Base-by-base conservation (phyloP, 2,113 vertebrate genomes). In the Centropus bengalensis region DNA sequence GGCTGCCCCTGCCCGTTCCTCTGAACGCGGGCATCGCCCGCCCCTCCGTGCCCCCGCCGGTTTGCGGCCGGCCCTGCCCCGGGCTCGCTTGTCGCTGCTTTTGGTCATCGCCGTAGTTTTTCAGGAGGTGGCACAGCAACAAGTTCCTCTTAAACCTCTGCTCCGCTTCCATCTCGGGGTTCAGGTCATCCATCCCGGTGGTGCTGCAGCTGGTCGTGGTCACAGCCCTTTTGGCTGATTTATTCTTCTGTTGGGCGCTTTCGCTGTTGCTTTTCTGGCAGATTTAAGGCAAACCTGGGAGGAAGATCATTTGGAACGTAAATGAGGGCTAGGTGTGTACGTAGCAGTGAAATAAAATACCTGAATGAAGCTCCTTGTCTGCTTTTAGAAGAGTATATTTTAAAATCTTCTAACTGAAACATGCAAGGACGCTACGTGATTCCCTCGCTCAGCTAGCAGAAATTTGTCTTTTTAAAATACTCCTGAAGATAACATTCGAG, bases 21-120 rank as follows among this genome's bases (percentile, higher is more conserved):
- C 36, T 36, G 14, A 58, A 8, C 77, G 3, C 49, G 3, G 33
- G 27, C 85, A 42, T 0, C 28, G 6, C 19, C 70, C 58, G 1
- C 12, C 8, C 36, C 36, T 36, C 36, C 36, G 36, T 36, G 36
- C 36, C 36, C 36, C 36, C 58, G 1, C 12, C 8, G 32, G 14
- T 0, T 4, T 52, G 68, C 89, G 32, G 91, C 76, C 33, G 22
- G 14, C 32, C 2, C 71, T 42, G 40, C 76, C 2, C 40, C 68
- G 1, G 67, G 2, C 45, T 44, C n/a, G 0, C 55, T 33, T 58
- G 14, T 33, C 17, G 21, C 40, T 1, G 20, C 1, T 6, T 42
- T n/a, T 8, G 24, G 5, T 45, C 44, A 7, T 28, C 40, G 3
- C 56, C 0, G 4, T 2, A 2, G 42, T 21, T 44, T 59, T 36